Percentiles rank a stretch among this genome's conserved stretches.
phyloP scores from a whole-genome alignment of 2,888 invertebrate species.

The Acleris laterana region DNA sequence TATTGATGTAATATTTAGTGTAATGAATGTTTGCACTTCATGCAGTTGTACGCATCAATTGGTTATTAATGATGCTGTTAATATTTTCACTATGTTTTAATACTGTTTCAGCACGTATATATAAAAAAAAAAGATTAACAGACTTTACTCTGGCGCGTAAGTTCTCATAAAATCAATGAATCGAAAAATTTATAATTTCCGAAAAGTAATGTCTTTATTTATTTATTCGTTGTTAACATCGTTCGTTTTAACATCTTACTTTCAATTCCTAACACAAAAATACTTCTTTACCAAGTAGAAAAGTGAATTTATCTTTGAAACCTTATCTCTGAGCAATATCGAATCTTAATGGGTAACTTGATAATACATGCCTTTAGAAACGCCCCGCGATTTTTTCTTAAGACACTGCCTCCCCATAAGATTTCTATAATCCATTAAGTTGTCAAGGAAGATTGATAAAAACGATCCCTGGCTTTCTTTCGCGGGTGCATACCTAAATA shows the following conservation, averaged over 20 bases:
- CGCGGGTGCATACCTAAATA: conserved; percentile 69
- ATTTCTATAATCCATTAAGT: conserved; percentile 79
- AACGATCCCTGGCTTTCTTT: conserved; percentile 70
- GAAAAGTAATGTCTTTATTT: too few species aligned
- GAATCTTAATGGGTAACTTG: conserved; percentile 26
- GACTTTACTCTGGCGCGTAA: too few species aligned
- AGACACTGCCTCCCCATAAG: conserved; percentile 52
- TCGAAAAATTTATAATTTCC: too few species aligned
- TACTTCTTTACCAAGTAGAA: background rate
- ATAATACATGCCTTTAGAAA: conserved; percentile 14
- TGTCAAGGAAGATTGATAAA: conserved; percentile 79
- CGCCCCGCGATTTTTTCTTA: conserved; percentile 43
- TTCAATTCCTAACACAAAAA: background rate
- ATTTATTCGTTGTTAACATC: background rate
- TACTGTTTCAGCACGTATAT: too few species aligned
- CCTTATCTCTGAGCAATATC: background rate
- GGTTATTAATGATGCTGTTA: too few species aligned
- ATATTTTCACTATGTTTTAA: too few species aligned
- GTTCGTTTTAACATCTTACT: background rate
- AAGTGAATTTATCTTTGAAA: background rate
- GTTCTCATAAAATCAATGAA: too few species aligned
- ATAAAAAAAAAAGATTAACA: too few species aligned
- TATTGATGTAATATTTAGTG: too few species aligned
- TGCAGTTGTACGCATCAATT: too few species aligned
- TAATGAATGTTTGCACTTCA: too few species aligned